A percentile compares a stretch with the other conserved stretches of the same genome.
Conservation (phyloP, 2,113 vertebrate genomes). For the Megaceryle torquata region DNA sequence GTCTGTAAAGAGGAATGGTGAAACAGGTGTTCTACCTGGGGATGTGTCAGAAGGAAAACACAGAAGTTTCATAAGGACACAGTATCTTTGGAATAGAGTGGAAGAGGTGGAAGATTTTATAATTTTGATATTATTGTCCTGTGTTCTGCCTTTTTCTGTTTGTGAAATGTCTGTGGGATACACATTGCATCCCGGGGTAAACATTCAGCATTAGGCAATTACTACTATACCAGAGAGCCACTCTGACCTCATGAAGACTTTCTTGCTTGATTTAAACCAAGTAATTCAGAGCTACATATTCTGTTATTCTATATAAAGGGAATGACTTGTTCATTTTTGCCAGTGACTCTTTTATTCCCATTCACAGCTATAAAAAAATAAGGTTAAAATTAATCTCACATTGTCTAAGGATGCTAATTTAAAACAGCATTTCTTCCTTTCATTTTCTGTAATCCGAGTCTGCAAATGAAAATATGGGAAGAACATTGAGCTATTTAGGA, state of each 20-base stretch:
- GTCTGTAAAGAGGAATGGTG: neutral
- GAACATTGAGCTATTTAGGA: neutral
- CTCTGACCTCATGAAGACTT: neutral
- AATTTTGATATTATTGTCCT: neutral
- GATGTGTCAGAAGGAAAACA: neutral
- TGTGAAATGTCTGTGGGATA: neutral
- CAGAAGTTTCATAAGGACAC: neutral
- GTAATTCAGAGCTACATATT: neutral
- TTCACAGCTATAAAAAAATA: neutral
- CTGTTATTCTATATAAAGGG: neutral
- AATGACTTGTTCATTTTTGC: neutral
- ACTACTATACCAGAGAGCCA: neutral
- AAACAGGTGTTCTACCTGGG: neutral
- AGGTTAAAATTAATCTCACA: neutral
- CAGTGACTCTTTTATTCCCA: neutral
- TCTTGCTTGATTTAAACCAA: neutral
- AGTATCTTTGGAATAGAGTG: neutral
- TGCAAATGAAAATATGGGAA: neutral
- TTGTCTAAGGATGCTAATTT: neutral
- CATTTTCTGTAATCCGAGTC: neutral
- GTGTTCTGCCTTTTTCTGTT: neutral
- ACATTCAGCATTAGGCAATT: neutral
- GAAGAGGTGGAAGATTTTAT: neutral
- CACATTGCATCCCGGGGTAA: neutral
- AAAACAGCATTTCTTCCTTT: neutral